phyloP scores from a whole-genome alignment of 2,797 vertebrate species.

The Sebastes hopkinsi region DNA sequence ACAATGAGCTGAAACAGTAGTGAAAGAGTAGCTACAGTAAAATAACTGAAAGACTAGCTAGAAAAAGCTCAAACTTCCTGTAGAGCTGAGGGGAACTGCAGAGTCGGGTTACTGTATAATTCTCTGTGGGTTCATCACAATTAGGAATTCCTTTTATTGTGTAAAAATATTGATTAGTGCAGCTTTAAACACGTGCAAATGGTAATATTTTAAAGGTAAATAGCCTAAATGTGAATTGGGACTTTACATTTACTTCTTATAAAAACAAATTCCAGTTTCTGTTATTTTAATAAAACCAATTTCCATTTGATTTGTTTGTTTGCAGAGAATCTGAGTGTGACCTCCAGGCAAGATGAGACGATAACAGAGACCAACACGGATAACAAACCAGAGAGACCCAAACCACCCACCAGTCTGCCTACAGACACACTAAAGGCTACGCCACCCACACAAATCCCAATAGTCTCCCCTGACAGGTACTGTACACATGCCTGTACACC shows the following conservation, averaged over 20 bases:
- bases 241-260: background rate
- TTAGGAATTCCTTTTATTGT: background rate
- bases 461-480: slow-evolving; percentile 86
- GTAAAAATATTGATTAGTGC: background rate
- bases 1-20: background rate
- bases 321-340: slow-evolving; percentile 65
- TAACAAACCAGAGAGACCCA: slow-evolving; percentile 68
- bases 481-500: background rate
- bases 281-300: background rate
- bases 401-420: slow-evolving; percentile 81
- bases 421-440: slow-evolving; percentile 71
- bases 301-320: slow-evolving; percentile 12
- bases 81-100: too few relatives aligned
- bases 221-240: background rate
- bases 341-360: slow-evolving; percentile 58
- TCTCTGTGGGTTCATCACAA: too few relatives aligned
- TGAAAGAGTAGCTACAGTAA: background rate
- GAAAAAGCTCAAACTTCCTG: too few relatives aligned
- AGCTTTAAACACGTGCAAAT: background rate
- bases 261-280: background rate
- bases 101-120: too few relatives aligned
- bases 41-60: too few relatives aligned
- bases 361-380: slow-evolving; percentile 56
- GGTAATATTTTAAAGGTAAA: background rate
- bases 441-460: slow-evolving; percentile 78